phyloP scores from a whole-genome alignment of 2,797 vertebrate genomes.

The Hypotaenidia philippensis region DNA sequence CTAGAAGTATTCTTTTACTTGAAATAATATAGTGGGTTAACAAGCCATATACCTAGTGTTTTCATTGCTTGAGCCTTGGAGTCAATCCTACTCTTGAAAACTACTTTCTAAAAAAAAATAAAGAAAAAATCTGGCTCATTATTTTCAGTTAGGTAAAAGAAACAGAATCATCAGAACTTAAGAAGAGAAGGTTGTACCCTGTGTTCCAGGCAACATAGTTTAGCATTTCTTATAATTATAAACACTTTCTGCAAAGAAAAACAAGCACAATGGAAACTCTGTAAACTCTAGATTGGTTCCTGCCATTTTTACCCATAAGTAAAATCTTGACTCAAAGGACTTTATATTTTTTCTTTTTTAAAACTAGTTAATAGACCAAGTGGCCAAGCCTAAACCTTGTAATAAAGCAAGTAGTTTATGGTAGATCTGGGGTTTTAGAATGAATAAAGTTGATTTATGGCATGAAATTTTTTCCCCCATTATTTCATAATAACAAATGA shows the following conservation, averaged over 20 bases:
- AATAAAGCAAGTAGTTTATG: not conserved
- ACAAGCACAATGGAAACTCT: not conserved
- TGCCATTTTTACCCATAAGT: not conserved
- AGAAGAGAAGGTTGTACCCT: accelerated
- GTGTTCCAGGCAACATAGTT: not conserved
- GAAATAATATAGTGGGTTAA: not conserved
- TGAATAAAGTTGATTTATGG: not conserved
- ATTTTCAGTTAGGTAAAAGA: not conserved
- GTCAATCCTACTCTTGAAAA: not conserved
- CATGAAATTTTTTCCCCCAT: not conserved
- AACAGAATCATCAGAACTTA: not conserved
- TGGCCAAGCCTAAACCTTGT: not conserved
- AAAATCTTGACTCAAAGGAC: not conserved
- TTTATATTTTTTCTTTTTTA: not conserved
- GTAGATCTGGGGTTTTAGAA: not conserved
- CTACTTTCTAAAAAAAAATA: not conserved
- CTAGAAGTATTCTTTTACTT: not conserved
- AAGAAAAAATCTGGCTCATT: not conserved
- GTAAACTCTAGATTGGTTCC: not conserved
- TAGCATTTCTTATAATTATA: not conserved
- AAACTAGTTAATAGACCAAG: not conserved
- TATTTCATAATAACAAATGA: not conserved
- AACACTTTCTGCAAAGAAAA: not conserved
- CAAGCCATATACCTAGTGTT: not conserved
- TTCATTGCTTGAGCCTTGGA: not conserved